A percentile compares a stretch with the other conserved stretches of the same genome.
Conservation (phyloP, 1,140 invertebrate genomes). For the Tribolium castaneum region DNA sequence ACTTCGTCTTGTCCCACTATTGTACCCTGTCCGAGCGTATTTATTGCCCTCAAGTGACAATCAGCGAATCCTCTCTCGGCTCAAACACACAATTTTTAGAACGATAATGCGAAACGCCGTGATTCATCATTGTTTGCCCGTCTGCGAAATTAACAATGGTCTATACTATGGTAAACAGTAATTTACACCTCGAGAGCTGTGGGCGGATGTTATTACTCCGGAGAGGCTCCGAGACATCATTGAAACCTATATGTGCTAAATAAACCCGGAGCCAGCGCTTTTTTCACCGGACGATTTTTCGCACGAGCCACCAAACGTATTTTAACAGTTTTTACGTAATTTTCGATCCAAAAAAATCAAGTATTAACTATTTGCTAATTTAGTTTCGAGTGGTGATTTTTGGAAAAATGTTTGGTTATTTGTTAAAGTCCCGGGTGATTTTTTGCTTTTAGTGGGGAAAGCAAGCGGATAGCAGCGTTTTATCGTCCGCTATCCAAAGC, state of each 20-base stretch:
- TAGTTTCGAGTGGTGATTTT: no score
- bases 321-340: no score
- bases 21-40: slow-evolving; percentile 4
- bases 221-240: slow-evolving; percentile 22
- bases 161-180: slow-evolving; percentile 42
- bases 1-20: slow-evolving; percentile 12
- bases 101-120: slow-evolving; percentile 22
- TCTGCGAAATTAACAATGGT: slow-evolving; percentile 36
- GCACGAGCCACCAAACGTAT: no score
- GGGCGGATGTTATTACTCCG: slow-evolving; percentile 33
- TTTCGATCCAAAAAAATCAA: no score
- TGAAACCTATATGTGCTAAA: slow-evolving; percentile 31
- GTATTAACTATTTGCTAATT: no score
- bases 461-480: no score
- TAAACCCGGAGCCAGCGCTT: not conserved
- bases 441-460: no score
- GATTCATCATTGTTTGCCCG: slow-evolving; percentile 33
- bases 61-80: slow-evolving; percentile 6
- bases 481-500: no score
- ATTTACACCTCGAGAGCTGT: slow-evolving; percentile 27
- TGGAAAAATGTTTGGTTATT: no score
- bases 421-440: no score
- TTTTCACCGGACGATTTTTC: no score
- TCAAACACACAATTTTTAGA: slow-evolving; percentile 22
- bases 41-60: slow-evolving; percentile 5